Evolutionary conservation across 1,140 invertebrate genomes (phyloP), one percentile per base, ranked within the genome.

Genomic region (Zaprionus camerounensis): DNA sequence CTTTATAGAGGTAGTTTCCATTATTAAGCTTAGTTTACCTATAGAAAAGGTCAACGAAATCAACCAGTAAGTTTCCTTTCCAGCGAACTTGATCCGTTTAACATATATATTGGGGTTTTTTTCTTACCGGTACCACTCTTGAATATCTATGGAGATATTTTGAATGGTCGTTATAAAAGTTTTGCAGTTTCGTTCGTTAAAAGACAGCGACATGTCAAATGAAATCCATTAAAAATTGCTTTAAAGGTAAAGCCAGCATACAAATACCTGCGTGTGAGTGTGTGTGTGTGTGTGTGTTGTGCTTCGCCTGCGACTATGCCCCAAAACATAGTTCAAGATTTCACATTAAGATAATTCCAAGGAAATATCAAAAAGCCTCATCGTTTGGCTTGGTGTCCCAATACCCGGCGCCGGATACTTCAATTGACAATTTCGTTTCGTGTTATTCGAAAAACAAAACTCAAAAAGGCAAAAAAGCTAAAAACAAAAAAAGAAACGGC

Each of bases 291-390:
- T 34, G 20, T 26, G 36, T 70, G 59, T 59, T 55, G 36, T 70
- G 64, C 64, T 55, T 81, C 77, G 83, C 80, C 80, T 83, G 83
- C 56, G 84, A 81, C 84, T 71, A 87, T 88, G 84, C 78, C 85
- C 82, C 84, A 20, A 88, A 86, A 76, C 84, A 81, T 87, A 88
- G 84, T 84, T 87, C 66, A 87, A 87, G 84, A 87, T 87, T 87
- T 87, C 84, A 87, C 84, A 87, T 87, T 87, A 88, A 87, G 84
- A 87, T 87, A 87, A 88, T 88, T 87, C 81, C 84, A 87, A 87
- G 84, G 84, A 87, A 87, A 87, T 83, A 88, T 72, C 77, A 73
- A 87, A 80, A 69, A 71, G 74, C 66, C 61, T 62, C 73, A 63
- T 76, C 65, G 76, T n/a, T 74, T 73, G 31, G 46, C 41, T 63